Base-by-base conservation (phyloP, 2,113 vertebrate species). In the Pipra filicauda region DNA sequence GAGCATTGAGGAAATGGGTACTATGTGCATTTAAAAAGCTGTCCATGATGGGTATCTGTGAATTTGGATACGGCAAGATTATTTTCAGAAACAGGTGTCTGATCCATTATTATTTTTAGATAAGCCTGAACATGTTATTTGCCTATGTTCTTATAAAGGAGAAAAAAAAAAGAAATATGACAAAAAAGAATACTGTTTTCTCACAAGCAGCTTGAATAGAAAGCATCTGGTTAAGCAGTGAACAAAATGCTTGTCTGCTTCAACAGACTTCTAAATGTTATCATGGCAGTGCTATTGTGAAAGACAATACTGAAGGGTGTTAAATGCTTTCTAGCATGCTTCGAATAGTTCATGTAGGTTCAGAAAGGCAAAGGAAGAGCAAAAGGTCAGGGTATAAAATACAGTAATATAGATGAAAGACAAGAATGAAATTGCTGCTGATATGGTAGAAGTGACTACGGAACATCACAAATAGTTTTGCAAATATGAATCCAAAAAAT, bases 401-500 rank as follows among this genome's bases (percentile, higher is more conserved):
- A 72, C 0, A 51, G n/a, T 19, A 73, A 58, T 41, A 43, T 0
- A 92, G 48, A 96, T 91, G 77, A 93, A 95, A 86, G 74, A 35
- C 51, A 86, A 83, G 77, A 85, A 83, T 37, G 15, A 66, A 93
- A 96, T 79, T 44, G 39, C 51, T 87, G 77, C 41, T 91, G 72
- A 48, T 92, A 62, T 39, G 24, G 89, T 91, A 84, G 77, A 92
- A 41, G 44, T 64, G 37, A 49, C 69, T 77, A 49, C 6, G 62
- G 69, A 95, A 95, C 37, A 4, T 79, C 73, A 91, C 33, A 81
- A 93, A 91, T 95, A 93, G 57, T 95, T 96, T 80, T 73, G 88
- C 81, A 90, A 85, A 64, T 49, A 62, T 4, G 23, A 89, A 91
- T 93, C 87, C 79, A 96, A 89, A 66, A 73, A 95, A 82, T 69